Evolutionary conservation across 2,113 vertebrate genomes (phyloP).

Genomic region (Ciconia maguari): DNA sequence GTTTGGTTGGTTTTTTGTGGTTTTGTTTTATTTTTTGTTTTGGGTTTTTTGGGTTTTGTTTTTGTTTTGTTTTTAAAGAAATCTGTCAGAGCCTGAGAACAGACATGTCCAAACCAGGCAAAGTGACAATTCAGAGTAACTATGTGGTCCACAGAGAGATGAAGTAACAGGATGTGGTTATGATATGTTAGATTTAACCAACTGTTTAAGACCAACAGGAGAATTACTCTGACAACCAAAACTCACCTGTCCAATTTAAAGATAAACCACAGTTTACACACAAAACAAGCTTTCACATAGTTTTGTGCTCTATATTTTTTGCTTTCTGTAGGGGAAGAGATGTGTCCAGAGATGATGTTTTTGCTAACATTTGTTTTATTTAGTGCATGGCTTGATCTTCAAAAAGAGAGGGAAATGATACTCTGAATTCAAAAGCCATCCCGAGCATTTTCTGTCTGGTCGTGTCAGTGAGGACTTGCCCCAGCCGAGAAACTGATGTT

Average conservation of each 20-base stretch:
- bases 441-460: neutral
- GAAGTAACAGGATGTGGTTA: neutral
- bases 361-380: neutral
- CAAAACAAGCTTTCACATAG: neutral
- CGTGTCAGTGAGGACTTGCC: neutral
- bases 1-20: too few relatives aligned
- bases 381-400: neutral
- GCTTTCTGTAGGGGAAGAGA: neutral
- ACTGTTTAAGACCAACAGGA: neutral
- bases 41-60: neutral
- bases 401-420: neutral
- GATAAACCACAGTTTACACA: neutral
- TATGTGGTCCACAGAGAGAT: neutral
- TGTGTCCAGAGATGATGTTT: fast-evolving
- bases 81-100: neutral
- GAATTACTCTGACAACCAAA: neutral
- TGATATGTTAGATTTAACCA: neutral
- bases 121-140: neutral
- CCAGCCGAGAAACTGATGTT: neutral
- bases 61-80: neutral
- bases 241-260: neutral
- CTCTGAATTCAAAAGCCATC: neutral
- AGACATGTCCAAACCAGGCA: neutral
- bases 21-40: neutral
- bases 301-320: neutral